Conservation (phyloP, 2,113 vertebrate genomes). For the Eptatretus burgeri region DNA sequence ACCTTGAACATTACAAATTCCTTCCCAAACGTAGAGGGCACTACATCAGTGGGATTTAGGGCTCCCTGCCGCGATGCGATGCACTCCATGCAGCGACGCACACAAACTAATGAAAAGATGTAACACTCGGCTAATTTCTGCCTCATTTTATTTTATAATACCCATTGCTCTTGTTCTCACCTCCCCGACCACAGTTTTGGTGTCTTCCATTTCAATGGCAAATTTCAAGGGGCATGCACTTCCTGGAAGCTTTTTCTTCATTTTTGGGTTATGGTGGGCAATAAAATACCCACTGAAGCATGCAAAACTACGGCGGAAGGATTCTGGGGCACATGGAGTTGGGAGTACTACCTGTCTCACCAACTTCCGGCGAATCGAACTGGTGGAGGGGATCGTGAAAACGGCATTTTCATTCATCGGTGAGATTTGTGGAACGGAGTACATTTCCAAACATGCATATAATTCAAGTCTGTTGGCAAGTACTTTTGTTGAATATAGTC, state of each 20-base stretch:
- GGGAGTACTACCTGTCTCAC: constrained; percentile 5
- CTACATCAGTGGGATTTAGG: no score
- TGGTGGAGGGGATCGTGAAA: constrained; percentile 30
- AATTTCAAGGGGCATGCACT: constrained; percentile 78
- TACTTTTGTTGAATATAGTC: not conserved
- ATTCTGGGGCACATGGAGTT: constrained; percentile 7
- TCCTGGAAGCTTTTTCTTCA: constrained; percentile 55
- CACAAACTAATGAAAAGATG: no score
- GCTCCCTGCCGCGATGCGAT: no score
- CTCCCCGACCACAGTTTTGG: no score
- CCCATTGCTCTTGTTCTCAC: no score
- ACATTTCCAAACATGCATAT: no score
- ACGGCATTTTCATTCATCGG: constrained; percentile 32
- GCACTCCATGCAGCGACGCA: no score
- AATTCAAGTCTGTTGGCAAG: no score
- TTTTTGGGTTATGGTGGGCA: constrained; percentile 56
- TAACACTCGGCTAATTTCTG: no score
- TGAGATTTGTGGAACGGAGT: constrained; percentile 16
- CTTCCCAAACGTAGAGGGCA: no score
- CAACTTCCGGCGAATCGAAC: constrained; percentile 22
- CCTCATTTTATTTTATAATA: no score
- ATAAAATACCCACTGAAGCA: constrained; percentile 33
- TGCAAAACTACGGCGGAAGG: constrained; percentile 21
- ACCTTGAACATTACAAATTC: no score
- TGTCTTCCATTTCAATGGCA: constrained; percentile 24